Base-by-base conservation (phyloP, 2,888 invertebrate genomes). In the Osmoderma eremita region DNA sequence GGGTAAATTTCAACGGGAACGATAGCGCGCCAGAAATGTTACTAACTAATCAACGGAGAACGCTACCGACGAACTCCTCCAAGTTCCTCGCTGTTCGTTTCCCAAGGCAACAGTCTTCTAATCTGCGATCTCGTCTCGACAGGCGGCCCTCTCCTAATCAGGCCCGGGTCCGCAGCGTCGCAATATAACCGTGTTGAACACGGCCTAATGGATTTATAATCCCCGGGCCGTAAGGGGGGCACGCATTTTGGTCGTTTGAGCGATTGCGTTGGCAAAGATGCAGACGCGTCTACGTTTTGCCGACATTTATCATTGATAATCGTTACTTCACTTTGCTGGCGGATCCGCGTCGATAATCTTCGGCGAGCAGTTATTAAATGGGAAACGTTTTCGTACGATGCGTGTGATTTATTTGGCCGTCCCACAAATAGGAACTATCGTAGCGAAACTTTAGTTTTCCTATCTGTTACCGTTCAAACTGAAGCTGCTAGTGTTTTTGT, bases 251-350 rank as follows among this genome's bases (percentile, higher is more conserved):
- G 70, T 65, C 65, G 70, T 72, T 78, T 58, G 78, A 78, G 76
- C 74, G 78, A 79, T 79, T 75, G 75, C 75, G 73, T 74, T 75
- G 78, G 79, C 75, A 70, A 72, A 80, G 77, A 79, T 78, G 81
- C 80, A 82, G 82, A 82, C 80, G 82, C 82, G 79, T 80, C 75
- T 73, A 70, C 74, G 79, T 80, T 81, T 81, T 80, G 76, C 78
- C 78, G 79, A 58, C 80, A 83, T 84, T 84, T 82, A 83, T 84
- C 84, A 83, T 82, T 80, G 80, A 76, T 80, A 81, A 82, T 83
- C 83, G 83, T 83, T 84, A 83, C 30, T 8, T 10, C 30, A 30
- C 80, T 80, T 77, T 77, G 78, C 39, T 30, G 45, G 45, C 10
- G 58, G 42, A 58, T 58, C 12, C 39, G 17, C 30, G 58, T 58